Evolutionary conservation across 2,888 invertebrate genomes (phyloP).

Genomic region (Drosophila birchii): DNA sequence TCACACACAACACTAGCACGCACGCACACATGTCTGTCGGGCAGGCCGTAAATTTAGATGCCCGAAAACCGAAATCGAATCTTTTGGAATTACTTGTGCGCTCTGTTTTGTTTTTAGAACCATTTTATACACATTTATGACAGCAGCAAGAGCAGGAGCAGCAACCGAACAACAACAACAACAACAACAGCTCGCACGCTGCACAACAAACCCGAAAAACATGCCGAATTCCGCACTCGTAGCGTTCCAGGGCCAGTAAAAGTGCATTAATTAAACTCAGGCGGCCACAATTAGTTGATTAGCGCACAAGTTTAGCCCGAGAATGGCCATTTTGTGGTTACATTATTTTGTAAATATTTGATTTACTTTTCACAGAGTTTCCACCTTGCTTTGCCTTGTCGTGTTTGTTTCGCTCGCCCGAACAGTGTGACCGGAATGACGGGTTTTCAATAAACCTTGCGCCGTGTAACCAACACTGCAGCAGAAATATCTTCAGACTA

Average conservation of each 20-base stretch:
- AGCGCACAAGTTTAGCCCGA: slow-evolving; percentile 17
- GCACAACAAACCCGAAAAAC: slow-evolving; percentile 29
- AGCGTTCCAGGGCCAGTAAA: background rate
- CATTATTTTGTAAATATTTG: slow-evolving; percentile 56
- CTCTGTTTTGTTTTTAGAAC: slow-evolving; percentile 58
- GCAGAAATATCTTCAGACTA: background rate
- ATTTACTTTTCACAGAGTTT: slow-evolving; percentile 47
- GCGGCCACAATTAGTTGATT: slow-evolving; percentile 4
- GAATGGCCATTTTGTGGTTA: slow-evolving; percentile 62
- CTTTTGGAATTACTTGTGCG: slow-evolving; percentile 29
- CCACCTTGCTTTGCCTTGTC: slow-evolving; percentile 21
- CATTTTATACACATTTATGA: slow-evolving; percentile 37
- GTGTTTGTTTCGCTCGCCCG: slow-evolving; percentile 29
- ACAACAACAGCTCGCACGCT: slow-evolving; percentile 27
- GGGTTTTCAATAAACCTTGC: background rate
- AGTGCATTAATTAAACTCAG: slow-evolving; percentile 1
- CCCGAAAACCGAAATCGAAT: slow-evolving; percentile 26
- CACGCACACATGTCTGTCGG: slow-evolving; percentile 36
- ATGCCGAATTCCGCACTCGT: slow-evolving; percentile 17
- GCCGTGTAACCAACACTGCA: background rate
- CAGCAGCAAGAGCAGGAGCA: slow-evolving; percentile 9
- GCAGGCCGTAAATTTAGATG: slow-evolving; percentile 51
- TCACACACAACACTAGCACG: slow-evolving; percentile 1
- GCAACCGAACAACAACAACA: slow-evolving; percentile 15
- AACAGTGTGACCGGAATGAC: slow-evolving; percentile 30